Base-by-base conservation (phyloP, 2,888 invertebrate species). In the Desoria tigrina region DNA sequence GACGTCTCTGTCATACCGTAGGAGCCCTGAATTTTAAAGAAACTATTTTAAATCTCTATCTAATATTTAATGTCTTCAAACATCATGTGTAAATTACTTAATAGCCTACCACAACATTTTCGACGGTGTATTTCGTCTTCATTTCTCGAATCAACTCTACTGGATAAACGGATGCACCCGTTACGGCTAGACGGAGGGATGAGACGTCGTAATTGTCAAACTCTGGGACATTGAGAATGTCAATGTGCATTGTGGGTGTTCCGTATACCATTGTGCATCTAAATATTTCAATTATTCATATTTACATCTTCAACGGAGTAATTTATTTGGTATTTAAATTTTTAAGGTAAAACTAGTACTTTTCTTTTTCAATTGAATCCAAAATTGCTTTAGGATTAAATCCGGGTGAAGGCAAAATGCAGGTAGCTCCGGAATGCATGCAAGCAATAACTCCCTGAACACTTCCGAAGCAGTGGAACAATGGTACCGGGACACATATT, bases 181-280 rank as follows among this genome's bases (percentile, higher is more conserved):
- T 86, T 1, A 89, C 78, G 0, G 88, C 90, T 50, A 83, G 79
- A 70, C 82, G 24, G 26, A 76, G 55, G 1, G 71, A 75, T 14
- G 77, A 74, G 24, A 80, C 80, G 56, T 83, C 82, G 27, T 86
- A 80, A 1, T 83, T 80, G n/a, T 82, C 77, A 16, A 74, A 61
- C 32, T 80, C 80, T 75, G 85, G 84, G 4, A 79, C 79, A 28
- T 83, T 82, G 49, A 91, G 79, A 72, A 90, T 82, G 80, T 92
- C 90, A 16, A 90, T 86, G 79, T 89, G 89, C 92, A 92, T 76
- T 2, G 93, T 92, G 6, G 93, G 92, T 0, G 92, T 91, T 42
- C 92, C 92, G 78, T 87, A 87, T 28, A 88, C 79, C 1, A 86
- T 80, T 0, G 86, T 86, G 77, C 91, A 90, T 77, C 90, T 90